phyloP scores from a whole-genome alignment of 1,140 invertebrate species.

The Meloidogyne exigua region DNA sequence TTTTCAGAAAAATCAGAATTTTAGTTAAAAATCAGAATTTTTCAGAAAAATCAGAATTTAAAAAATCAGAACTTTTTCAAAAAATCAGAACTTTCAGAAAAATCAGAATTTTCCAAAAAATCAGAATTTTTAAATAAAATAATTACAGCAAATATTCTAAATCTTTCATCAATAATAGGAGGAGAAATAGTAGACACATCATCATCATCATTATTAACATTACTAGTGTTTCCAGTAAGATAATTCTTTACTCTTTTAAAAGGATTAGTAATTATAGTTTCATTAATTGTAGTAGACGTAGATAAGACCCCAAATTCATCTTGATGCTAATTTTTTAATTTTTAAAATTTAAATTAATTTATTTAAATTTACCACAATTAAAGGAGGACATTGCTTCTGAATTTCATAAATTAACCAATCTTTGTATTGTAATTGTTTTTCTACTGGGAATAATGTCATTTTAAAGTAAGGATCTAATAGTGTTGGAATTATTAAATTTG shows the following conservation, averaged over 20 bases:
- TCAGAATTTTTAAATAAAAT: too few species aligned
- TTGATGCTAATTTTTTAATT: neutral
- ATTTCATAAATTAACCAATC: neutral
- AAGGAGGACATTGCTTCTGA: neutral
- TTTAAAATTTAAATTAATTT: neutral
- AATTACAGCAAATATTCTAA: neutral
- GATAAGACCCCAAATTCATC: neutral
- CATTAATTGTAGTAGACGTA: neutral
- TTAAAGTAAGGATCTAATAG: neutral
- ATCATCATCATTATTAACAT: too few species aligned
- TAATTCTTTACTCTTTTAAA: neutral
- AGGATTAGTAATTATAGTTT: too few species aligned
- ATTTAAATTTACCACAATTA: neutral
- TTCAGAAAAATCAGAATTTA: neutral
- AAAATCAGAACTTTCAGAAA: too few species aligned
- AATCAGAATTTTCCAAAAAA: too few species aligned
- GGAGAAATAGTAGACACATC: neutral
- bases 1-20: too few species aligned
- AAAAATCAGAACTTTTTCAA: too few species aligned
- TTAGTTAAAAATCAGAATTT: too few species aligned
- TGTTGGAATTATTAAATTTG: neutral
- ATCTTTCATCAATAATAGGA: neutral
- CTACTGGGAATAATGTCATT: neutral
- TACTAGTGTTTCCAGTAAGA: neutral
- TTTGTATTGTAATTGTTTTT: neutral